Conservation (phyloP, 2,113 vertebrate species). For the Pyrgilauda ruficollis region DNA sequence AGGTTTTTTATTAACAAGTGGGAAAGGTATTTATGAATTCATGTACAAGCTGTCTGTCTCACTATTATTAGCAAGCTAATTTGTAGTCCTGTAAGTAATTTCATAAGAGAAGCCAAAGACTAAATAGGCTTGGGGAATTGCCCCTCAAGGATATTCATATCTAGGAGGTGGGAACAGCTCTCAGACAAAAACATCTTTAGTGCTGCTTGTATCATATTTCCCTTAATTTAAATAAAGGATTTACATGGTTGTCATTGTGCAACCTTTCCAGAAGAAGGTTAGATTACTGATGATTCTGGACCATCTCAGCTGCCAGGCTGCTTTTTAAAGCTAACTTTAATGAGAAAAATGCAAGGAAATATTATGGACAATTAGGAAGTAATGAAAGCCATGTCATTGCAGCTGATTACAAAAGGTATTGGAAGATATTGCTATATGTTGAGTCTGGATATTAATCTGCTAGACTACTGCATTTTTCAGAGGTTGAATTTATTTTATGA, state of each 20-base stretch:
- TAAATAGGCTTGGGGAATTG: not conserved
- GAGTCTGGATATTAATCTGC: not conserved
- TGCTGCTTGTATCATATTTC: not conserved
- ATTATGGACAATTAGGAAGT: conserved; percentile 30
- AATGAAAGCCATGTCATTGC: conserved; percentile 28
- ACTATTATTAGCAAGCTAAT: conserved; percentile 1
- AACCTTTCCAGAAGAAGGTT: not conserved
- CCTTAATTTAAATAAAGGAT: not conserved
- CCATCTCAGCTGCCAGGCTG: not conserved
- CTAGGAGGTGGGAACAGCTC: not conserved
- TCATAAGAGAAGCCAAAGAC: not conserved
- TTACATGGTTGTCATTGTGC: not conserved
- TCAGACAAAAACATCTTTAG: not conserved
- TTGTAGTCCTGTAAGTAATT: not conserved
- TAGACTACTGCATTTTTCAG: not conserved
- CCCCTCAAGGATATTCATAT: not conserved
- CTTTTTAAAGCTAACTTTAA: conserved; percentile 28
- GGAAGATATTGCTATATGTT: not conserved
- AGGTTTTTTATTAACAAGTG: not conserved
- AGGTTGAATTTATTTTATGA: not conserved
- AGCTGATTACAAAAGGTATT: conserved; percentile 22
- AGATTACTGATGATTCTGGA: not conserved
- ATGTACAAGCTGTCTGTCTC: not conserved
- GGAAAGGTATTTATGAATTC: not conserved
- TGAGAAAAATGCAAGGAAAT: not conserved